Base-by-base conservation (phyloP, 2,888 invertebrate genomes). In the Scaptomyza caliginosa region DNA sequence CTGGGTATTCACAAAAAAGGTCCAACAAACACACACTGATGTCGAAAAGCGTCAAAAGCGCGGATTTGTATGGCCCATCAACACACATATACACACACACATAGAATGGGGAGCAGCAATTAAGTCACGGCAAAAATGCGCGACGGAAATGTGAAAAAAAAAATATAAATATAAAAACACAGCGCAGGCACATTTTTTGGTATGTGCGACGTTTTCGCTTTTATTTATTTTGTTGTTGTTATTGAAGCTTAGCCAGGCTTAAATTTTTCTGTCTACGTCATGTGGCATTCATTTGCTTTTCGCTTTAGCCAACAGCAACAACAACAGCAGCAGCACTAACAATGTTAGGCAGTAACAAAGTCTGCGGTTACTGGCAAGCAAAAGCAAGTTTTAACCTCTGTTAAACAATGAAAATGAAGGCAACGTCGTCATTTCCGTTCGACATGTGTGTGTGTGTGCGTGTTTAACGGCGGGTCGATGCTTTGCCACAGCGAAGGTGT, bases 111-210 rank as follows among this genome's bases (percentile, higher is more conserved):
- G 39, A 50, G 49, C 76, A 79, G 72, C 86, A 82, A 82, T 82
- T 82, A 82, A 80, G 85, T 80, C 82, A 80, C 76, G 78, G 75
- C 73, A 78, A 84, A 34, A 85, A 73, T 85, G 83, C 51, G 77
- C 83, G 66, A 74, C 83, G 80, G 77, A 82, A 85, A 82, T 81
- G 76, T 76, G 80, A 30, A 58, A 50, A 60, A 67, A 58, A 62
- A 63, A 40, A 39, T n/a, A n/a, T n/a, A n/a, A n/a, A n/a, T n/a
- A n/a, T n/a, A 51, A 63, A 64, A 73, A 78, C 68, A 82, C 78
- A 82, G 85, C 69, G 65, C 68, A 65, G 40, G 50, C 52, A 74
- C 67, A 68, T 70, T 77, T 72, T 71, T 76, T 57, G 46, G 74
- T 73, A 54, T 59, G 65, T 59, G 60, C 56, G 51, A 55, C 38